Percentiles rank a stretch among this genome's conserved stretches.
These are phyloP conservation scores for Lytechinus variegatus DNA, from an alignment of 35 echinoderm and acorn worm genomes.

Conservation along the genomic window DNA sequence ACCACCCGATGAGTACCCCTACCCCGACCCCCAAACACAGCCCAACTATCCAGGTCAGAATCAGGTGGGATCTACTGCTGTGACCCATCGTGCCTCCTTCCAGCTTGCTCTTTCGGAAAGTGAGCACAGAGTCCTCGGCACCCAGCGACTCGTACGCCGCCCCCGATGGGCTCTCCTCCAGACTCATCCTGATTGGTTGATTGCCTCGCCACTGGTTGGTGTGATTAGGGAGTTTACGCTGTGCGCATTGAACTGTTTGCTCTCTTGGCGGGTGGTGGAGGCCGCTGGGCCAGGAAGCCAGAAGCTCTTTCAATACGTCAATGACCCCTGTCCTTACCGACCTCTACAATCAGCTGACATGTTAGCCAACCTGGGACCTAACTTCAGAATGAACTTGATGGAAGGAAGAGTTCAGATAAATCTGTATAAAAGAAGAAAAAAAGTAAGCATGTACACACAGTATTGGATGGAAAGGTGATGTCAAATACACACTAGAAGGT, in stretches of 20 bases:
- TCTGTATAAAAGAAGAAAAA: not conserved
- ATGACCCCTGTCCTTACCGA: not conserved
- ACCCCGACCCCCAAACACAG: constrained; percentile 48
- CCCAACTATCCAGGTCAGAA: constrained; percentile 39
- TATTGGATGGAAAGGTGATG: no score
- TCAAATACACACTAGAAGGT: no score
- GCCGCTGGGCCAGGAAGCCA: not conserved
- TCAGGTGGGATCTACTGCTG: not conserved
- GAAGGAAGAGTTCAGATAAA: not conserved
- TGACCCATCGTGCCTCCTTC: not conserved
- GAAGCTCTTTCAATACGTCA: not conserved
- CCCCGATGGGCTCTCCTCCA: not conserved
- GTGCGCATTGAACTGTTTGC: not conserved
- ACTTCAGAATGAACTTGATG: not conserved
- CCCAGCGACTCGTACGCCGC: constrained; percentile 24
- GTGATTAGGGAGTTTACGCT: not conserved
- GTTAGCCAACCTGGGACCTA: not conserved
- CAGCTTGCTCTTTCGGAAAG: constrained; percentile 1
- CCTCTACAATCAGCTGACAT: not conserved
- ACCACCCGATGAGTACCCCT: constrained; percentile 70
- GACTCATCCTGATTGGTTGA: constrained; percentile 1
- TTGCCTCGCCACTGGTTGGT: not conserved
- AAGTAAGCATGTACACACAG: not conserved
- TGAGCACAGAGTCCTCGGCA: constrained; percentile 23
- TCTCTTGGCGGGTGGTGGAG: not conserved